A percentile compares a stretch with the other conserved stretches of the same genome.
These are phyloP conservation scores for Enhydra lutris DNA, from an alignment of 2,113 vertebrate species.

Conservation along the genomic window DNA sequence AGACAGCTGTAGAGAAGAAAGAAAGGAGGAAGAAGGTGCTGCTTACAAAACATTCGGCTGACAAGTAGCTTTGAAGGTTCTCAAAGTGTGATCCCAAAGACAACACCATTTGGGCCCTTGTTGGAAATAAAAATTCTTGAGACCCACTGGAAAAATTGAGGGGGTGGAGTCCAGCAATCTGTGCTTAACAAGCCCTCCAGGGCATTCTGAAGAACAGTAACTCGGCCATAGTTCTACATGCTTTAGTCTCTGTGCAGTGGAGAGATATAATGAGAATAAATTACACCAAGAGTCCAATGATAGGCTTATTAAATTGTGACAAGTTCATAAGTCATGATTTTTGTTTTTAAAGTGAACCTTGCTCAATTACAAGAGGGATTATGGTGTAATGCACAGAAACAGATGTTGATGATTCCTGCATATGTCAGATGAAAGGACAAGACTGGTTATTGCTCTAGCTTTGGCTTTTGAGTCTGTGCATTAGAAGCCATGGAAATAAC, in stretches of 20 bases:
- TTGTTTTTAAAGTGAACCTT: constrained; percentile 40
- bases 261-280: not conserved
- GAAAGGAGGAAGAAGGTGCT: not conserved
- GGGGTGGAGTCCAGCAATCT: not conserved
- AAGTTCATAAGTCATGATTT: constrained; percentile 67
- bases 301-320: not conserved
- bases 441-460: not conserved
- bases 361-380: constrained; percentile 76
- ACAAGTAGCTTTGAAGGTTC: not conserved
- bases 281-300: not conserved
- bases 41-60: not conserved
- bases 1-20: not conserved
- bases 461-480: not conserved
- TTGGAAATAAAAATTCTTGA: not conserved
- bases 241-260: not conserved
- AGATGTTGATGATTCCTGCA: constrained; percentile 68
- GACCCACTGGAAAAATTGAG: not conserved
- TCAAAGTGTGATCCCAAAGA: not conserved
- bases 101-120: not conserved
- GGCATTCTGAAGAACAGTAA: not conserved
- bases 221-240: not conserved
- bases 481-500: not conserved
- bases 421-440: constrained; percentile 68
- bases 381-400: constrained; percentile 72
- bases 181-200: not conserved